Percentiles rank a stretch among this genome's conserved stretches.
phyloP scores from a whole-genome alignment of 2,797 vertebrate species.

The Rhadinocentrus ornatus region DNA sequence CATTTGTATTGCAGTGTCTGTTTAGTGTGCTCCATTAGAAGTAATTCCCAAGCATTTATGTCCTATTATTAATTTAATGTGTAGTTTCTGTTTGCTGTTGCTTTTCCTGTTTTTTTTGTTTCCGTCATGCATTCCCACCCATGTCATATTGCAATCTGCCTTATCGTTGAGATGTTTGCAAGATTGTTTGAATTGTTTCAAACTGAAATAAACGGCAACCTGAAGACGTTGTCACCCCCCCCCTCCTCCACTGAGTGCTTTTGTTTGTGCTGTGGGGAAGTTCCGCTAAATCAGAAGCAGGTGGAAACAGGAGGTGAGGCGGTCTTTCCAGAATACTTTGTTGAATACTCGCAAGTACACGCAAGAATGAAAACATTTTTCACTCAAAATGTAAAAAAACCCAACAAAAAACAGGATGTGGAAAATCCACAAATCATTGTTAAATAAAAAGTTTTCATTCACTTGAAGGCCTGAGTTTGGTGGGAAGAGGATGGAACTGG shows the following conservation, averaged over 20 bases:
- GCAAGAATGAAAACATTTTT: constrained; percentile 57
- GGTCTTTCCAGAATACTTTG: constrained; percentile 62
- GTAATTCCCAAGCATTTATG: constrained; percentile 8
- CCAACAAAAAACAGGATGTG: constrained; percentile 28
- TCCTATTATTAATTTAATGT: constrained; percentile 13
- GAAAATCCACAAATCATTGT: constrained; percentile 69
- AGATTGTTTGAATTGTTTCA: constrained; percentile 62
- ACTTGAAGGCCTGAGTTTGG: constrained; percentile 41
- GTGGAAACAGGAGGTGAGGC: constrained; percentile 51
- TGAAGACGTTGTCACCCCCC: constrained; percentile 37
- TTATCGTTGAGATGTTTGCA: constrained; percentile 60
- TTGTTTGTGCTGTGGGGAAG: constrained; percentile 32
- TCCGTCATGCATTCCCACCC: constrained; percentile 42
- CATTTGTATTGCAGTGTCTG: constrained; percentile 22
- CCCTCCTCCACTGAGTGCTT: constrained; percentile 9
- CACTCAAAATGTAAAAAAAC: constrained; percentile 43
- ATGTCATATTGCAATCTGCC: constrained; percentile 62
- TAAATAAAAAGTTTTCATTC: no score
- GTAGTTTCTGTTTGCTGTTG: constrained; percentile 32
- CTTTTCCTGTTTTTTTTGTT: constrained; percentile 11
- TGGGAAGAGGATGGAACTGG: constrained; percentile 61
- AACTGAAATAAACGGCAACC: constrained; percentile 73
- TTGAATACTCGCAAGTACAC: constrained; percentile 53
- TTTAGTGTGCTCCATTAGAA: constrained; percentile 31
- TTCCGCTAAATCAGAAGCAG: constrained; percentile 57